Evolutionary conservation across 2,888 invertebrate species (phyloP).

Genomic region (Morinoia aosen): DNA sequence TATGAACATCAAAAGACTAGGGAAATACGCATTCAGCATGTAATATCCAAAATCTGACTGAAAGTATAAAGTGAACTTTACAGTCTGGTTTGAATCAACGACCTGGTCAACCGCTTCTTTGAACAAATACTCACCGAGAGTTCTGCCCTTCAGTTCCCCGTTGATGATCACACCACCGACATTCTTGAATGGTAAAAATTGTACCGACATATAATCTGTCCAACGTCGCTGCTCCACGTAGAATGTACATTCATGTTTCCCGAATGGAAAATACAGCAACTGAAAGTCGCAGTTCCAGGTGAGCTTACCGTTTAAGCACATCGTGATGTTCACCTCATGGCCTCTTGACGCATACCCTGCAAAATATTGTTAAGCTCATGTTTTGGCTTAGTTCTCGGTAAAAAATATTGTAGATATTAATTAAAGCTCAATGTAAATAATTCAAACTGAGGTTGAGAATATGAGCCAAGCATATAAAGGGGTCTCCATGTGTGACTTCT

Average conservation of each 20-base stretch:
- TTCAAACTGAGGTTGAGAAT: background rate
- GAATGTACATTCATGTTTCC: constrained; percentile 1
- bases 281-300: constrained; percentile 34
- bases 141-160: background rate
- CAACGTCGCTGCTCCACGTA: background rate
- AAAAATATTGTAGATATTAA: background rate
- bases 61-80: background rate
- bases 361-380: background rate
- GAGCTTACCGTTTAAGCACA: background rate
- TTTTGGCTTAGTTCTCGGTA: background rate
- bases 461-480: background rate
- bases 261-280: background rate
- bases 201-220: background rate
- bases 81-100: background rate
- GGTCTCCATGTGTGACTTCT: background rate
- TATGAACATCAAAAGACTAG: constrained; percentile 23
- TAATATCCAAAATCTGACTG: constrained; percentile 34
- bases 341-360: background rate
- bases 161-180: background rate
- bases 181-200: background rate
- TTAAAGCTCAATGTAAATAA: background rate
- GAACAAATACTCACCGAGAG: constrained; percentile 24
- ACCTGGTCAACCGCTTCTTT: background rate
- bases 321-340: background rate
- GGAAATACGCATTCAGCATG: constrained; percentile 16